Conservation (phyloP, 2,113 vertebrate genomes). For the Megaceryle torquata region DNA sequence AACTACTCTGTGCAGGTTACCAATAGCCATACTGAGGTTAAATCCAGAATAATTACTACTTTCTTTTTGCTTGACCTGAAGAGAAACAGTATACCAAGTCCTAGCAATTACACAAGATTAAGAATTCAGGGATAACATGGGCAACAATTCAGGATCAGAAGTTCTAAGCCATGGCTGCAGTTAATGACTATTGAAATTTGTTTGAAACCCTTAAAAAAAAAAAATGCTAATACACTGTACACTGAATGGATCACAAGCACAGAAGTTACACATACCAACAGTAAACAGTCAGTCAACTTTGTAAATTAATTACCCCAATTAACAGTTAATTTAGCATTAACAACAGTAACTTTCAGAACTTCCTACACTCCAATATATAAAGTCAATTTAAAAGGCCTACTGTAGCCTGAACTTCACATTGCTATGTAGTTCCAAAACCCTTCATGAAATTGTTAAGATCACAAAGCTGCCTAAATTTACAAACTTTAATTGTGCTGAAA, state of each 20-base stretch:
- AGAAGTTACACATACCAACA: background rate
- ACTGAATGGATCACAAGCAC: background rate
- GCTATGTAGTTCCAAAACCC: fast-evolving
- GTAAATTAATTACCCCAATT: background rate
- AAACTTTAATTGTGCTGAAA: background rate
- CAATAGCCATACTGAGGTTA: background rate
- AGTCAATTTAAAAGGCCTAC: background rate
- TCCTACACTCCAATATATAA: background rate
- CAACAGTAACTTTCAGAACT: background rate
- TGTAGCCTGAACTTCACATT: background rate
- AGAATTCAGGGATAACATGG: background rate
- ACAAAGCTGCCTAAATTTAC: background rate
- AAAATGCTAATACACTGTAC: background rate
- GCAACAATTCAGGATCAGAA: background rate
- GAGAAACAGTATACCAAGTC: background rate
- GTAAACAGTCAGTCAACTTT: background rate
- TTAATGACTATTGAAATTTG: background rate
- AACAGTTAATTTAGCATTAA: background rate
- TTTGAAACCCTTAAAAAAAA: background rate
- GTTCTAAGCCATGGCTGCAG: background rate
- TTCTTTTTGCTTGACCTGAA: background rate
- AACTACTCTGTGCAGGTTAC: background rate
- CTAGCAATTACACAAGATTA: background rate
- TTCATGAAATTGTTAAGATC: background rate
- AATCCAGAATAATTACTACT: background rate